Conservation (phyloP, 2,888 invertebrate species). For the Archaeoteleia sp. region DNA sequence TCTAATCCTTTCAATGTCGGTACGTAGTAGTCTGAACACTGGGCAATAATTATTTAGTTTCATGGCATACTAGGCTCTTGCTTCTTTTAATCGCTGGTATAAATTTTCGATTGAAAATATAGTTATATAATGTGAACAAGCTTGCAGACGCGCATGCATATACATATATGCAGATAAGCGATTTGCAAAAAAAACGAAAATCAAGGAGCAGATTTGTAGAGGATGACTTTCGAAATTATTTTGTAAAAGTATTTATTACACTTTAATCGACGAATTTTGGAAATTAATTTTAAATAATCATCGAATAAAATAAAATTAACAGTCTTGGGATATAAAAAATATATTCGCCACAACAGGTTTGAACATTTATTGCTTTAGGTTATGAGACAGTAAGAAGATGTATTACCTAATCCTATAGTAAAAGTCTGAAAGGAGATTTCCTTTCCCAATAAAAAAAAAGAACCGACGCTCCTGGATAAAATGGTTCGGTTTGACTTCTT, state of each 20-base stretch:
- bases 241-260: too few relatives aligned
- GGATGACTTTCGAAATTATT: too few relatives aligned
- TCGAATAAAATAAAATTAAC: too few relatives aligned
- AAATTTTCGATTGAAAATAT: constrained; percentile 30
- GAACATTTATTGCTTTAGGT: not conserved
- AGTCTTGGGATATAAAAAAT: too few relatives aligned
- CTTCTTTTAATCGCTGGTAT: constrained; percentile 32
- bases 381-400: not conserved
- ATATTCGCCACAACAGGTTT: too few relatives aligned
- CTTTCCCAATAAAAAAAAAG: not conserved
- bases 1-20: constrained; percentile 29
- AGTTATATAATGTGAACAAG: not conserved
- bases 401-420: constrained; percentile 6
- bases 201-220: too few relatives aligned
- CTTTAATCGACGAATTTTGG: too few relatives aligned
- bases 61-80: constrained; percentile 17
- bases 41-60: constrained; percentile 37
- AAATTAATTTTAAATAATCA: too few relatives aligned
- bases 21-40: constrained; percentile 20
- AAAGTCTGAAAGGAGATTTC: constrained; percentile 18
- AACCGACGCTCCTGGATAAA: not conserved
- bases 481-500: not conserved
- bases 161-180: too few relatives aligned
- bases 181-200: too few relatives aligned
- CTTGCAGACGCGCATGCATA: not conserved